These are phyloP conservation scores for Lucilia sericata DNA, from an alignment of 1,140 invertebrate species.

Conservation along the genomic window DNA sequence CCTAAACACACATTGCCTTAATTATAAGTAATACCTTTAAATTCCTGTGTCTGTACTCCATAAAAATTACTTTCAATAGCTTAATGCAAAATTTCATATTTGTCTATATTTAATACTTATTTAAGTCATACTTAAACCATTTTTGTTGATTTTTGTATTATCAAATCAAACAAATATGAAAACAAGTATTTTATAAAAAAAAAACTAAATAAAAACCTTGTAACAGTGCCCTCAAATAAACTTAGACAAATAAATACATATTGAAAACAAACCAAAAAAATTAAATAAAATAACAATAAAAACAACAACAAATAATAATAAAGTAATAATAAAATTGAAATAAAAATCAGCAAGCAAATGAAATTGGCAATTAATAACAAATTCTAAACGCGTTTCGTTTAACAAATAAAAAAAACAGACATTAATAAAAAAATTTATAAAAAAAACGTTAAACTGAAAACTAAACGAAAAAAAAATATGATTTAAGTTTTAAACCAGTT, in stretches of 20 bases:
- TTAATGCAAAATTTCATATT: too few relatives aligned
- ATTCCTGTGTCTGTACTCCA: too few relatives aligned
- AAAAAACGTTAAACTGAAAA: background rate
- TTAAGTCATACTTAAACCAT: too few relatives aligned
- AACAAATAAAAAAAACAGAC: background rate
- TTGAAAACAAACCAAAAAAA: background rate
- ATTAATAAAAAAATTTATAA: background rate
- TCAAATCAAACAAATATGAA: too few relatives aligned
- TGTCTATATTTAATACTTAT: too few relatives aligned
- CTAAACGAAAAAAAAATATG: background rate
- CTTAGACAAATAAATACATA: background rate
- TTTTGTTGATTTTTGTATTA: too few relatives aligned
- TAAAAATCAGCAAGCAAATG: background rate
- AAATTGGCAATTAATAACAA: constrained; percentile 13
- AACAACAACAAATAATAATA: background rate
- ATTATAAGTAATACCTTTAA: too few relatives aligned
- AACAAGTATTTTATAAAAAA: too few relatives aligned
- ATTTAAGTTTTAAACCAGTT: too few relatives aligned
- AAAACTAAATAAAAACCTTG: background rate
- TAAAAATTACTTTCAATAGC: too few relatives aligned
- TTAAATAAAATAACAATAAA: background rate
- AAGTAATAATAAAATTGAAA: background rate
- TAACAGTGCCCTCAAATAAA: constrained; percentile 34
- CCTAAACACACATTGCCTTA: too few relatives aligned
- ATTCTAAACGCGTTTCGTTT: constrained; percentile 24